phyloP scores from a whole-genome alignment of 1,140 invertebrate species.

The Drosophila biarmipes region DNA sequence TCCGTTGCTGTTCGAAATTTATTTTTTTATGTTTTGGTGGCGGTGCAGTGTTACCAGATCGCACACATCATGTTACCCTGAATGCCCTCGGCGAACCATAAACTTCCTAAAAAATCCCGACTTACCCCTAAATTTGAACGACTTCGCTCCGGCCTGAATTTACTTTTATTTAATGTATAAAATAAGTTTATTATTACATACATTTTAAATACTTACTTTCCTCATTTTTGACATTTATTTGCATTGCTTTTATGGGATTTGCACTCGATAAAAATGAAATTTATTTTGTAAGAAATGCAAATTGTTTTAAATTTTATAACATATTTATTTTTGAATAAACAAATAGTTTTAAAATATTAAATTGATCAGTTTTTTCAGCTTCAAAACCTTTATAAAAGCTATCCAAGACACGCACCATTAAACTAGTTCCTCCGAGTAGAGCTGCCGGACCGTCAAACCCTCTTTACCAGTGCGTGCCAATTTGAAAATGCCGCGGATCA shows the following conservation, averaged over 20 bases:
- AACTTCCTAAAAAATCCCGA: not conserved
- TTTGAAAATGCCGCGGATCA: constrained; percentile 63
- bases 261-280: too few species aligned
- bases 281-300: too few species aligned
- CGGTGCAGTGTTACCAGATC: not conserved
- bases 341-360: too few species aligned
- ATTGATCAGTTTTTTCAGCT: not conserved
- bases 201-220: not conserved
- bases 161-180: too few species aligned
- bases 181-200: not conserved
- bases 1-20: constrained; percentile 5
- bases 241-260: too few species aligned
- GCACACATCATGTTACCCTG: too few species aligned
- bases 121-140: not conserved
- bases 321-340: too few species aligned
- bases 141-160: not conserved
- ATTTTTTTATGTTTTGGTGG: constrained; percentile 6
- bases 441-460: not conserved
- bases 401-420: not conserved
- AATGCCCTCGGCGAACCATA: not conserved
- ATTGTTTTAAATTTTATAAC: not conserved
- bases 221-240: not conserved
- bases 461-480: constrained; percentile 40
- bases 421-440: not conserved
- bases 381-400: not conserved